Base-by-base conservation (phyloP, 1,140 invertebrate genomes). In the Drosophila pachea region DNA sequence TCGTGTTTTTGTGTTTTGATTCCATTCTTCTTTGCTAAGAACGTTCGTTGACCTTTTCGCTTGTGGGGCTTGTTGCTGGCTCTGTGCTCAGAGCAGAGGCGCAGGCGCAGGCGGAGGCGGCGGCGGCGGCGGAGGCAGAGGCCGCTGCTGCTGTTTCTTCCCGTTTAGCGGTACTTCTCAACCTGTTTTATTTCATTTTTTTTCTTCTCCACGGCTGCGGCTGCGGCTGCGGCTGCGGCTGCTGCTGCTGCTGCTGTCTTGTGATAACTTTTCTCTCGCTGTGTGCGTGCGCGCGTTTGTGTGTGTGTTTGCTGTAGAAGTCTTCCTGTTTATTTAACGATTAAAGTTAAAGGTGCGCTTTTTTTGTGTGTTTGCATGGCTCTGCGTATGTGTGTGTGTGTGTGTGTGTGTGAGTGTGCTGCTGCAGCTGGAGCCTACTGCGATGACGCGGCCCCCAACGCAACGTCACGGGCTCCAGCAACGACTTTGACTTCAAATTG, bases 151-250 rank as follows among this genome's bases (percentile, higher is more conserved):
- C 54, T 72, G 31, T 45, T 73, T 69, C 61, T 70, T 70, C 36
- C 71, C 77, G 83, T 84, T 86, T 88, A 88, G 86, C 86, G 86
- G 86, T 88, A 88, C 86, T 88, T 88, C 82, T 86, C 78, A 88
- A 88, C 86, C 86, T 86, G 86, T 88, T 88, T 88, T 83, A 61
- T 83, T 60, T 68, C 73, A 62, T 32, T 62, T 65, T 61, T 65
- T 68, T 53, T 45, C 43, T 40, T 29, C 59, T 14, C 22, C 48
- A 14, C 68, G 33, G 16, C 55, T 40, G 35, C 58, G 66, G 62
- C 68, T 60, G 48, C 22, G 22, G 22, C 60, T 58, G 35, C 58
- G 66, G 62, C 68, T 60, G 48, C n/a, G n/a, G n/a, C n/a, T n/a
- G n/a, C n/a, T n/a, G 29, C 68, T 40, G 14, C 55, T 40, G 35